A percentile compares a stretch with the other conserved stretches of the same genome.
Conservation (phyloP, 2,797 vertebrate genomes). For the Cynopterus sphinx region DNA sequence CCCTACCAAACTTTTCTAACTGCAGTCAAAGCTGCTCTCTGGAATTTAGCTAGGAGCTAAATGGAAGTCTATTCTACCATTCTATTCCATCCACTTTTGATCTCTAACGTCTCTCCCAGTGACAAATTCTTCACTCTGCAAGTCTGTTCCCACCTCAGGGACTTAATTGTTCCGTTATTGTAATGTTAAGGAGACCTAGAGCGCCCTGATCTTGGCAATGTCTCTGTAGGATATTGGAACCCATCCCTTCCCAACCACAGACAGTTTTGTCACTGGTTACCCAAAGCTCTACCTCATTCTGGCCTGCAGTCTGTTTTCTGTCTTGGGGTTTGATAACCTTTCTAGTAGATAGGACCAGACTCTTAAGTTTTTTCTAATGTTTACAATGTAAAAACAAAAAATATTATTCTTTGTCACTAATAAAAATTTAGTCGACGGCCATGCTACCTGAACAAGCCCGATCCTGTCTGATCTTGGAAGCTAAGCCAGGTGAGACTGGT, state of each 20-base stretch:
- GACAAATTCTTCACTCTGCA: background rate
- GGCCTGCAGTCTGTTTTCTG: background rate
- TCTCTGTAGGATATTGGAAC: background rate
- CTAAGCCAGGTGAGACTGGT: too few species aligned
- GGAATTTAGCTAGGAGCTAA: background rate
- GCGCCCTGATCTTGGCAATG: background rate
- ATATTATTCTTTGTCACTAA: background rate
- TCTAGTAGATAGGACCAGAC: background rate
- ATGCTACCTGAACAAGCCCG: too few species aligned
- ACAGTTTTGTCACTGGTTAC: background rate
- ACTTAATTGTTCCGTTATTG: background rate
- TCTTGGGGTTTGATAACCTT: background rate
- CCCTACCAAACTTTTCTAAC: background rate
- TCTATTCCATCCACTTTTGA: background rate
- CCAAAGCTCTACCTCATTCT: background rate
- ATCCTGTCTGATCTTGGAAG: too few species aligned
- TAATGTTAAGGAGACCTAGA: background rate
- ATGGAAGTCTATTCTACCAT: background rate
- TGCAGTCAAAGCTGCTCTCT: background rate
- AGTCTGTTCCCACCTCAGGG: background rate
- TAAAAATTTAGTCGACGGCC: background rate
- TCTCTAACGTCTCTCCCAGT: background rate
- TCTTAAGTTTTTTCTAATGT: background rate
- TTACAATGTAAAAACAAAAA: constrained; percentile 17
- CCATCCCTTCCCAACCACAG: background rate